Conservation (phyloP, 2,113 vertebrate genomes). For the Siphamia tubifer region DNA sequence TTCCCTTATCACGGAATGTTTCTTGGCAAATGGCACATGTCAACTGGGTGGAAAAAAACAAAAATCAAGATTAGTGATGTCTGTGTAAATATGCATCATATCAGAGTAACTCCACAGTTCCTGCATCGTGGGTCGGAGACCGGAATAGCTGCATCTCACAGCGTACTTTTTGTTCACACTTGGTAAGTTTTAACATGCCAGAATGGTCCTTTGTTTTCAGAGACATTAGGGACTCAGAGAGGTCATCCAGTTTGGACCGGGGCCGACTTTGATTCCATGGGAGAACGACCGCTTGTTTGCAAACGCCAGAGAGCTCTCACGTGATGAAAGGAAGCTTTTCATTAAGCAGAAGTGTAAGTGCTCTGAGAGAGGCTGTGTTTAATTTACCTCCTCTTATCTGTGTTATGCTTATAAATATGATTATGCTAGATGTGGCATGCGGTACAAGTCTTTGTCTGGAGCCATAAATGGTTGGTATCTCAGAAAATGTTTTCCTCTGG, state of each 20-base stretch:
- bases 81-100: background rate
- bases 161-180: constrained; percentile 48
- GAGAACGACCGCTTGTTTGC: constrained; percentile 74
- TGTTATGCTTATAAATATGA: constrained; percentile 73
- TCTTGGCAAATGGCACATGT: constrained; percentile 1
- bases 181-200: constrained; percentile 46
- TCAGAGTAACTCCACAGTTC: constrained; percentile 5
- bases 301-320: constrained; percentile 57
- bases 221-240: constrained; percentile 39
- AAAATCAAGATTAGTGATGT: background rate
- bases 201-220: constrained; percentile 64
- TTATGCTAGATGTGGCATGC: constrained; percentile 68
- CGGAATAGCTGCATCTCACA: constrained; percentile 16
- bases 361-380: constrained; percentile 57
- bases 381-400: constrained; percentile 67
- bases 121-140: background rate
- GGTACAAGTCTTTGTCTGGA: constrained; percentile 48
- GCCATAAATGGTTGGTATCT: constrained; percentile 67
- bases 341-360: constrained; percentile 40
- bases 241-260: constrained; percentile 43
- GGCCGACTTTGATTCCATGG: constrained; percentile 66
- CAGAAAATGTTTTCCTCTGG: constrained; percentile 36
- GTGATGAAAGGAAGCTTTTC: constrained; percentile 71
- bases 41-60: background rate
- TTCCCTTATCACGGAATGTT: constrained; percentile 11